A percentile compares a stretch with the other conserved stretches of the same genome.
Conservation (phyloP, 2,888 invertebrate genomes). For the Gastrophysa polygoni region DNA sequence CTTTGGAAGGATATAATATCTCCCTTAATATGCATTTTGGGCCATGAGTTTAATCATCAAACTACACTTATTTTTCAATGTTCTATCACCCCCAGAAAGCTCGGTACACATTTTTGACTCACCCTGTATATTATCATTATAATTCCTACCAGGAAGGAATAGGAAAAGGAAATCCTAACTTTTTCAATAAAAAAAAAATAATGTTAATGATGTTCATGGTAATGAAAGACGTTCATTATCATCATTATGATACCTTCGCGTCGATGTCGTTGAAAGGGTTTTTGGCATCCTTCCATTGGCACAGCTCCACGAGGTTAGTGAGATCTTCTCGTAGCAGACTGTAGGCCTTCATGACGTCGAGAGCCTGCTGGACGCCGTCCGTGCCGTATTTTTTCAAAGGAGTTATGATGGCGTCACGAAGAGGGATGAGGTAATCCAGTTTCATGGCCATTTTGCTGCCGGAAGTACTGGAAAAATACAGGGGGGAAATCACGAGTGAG, state of each 20-base stretch:
- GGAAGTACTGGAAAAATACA: constrained; percentile 65
- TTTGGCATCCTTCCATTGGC: constrained; percentile 79
- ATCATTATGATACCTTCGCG: constrained; percentile 63
- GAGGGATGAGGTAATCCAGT: constrained; percentile 83
- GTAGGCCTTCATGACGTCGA: constrained; percentile 82
- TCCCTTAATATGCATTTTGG: no score
- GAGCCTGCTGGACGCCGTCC: constrained; percentile 74
- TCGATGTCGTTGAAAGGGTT: constrained; percentile 80
- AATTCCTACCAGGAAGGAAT: no score
- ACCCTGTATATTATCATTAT: no score
- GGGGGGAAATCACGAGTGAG: no score
- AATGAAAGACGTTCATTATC: not conserved
- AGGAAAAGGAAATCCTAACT: no score
- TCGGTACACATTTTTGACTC: no score
- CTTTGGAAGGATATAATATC: no score
- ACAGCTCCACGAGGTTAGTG: constrained; percentile 85
- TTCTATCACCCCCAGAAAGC: no score
- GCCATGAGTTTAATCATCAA: no score
- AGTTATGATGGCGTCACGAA: constrained; percentile 75
- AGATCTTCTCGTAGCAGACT: constrained; percentile 89
- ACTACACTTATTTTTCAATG: no score
- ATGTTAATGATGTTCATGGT: constrained; percentile 12
- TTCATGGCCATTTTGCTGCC: constrained; percentile 82
- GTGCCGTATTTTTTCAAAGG: constrained; percentile 75
- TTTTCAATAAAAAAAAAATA: no score